Base-by-base conservation (phyloP, 2,113 vertebrate species). In the Chunga burmeisteri region DNA sequence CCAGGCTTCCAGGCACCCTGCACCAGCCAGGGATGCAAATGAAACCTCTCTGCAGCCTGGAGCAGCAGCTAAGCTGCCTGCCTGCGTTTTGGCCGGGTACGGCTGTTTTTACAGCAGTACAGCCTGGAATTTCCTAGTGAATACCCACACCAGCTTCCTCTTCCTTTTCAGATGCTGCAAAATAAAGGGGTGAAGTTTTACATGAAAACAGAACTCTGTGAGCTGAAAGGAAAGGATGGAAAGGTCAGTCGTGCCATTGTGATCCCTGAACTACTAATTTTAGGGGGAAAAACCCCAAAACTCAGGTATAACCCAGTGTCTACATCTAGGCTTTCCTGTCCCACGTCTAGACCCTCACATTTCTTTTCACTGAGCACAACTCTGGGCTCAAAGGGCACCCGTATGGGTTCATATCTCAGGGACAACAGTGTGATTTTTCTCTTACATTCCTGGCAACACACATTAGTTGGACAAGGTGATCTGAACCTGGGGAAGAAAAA, bases 161-260 rank as follows among this genome's bases (percentile, higher is more conserved):
- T 91, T 96, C 82, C 70, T 92, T 96, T 94, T 71, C 96, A 99
- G 99, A 98, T 99, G 98, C 93, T 99, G 95, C 98, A 98, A 77
- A 98, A 98, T 59, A 95, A 96, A 65, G 97, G 98, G 18, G 98
- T 99, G 58, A 98, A 96, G 94, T 99, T 99, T 94, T 97, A 98
- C 97, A 98, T 99, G 99, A 97, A 98, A 21, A 97, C 98, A 66
- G 88, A 86, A 32, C 95, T 99, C 79, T 34, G 44, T 4, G 98
- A 99, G 96, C 97, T 99, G 84, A 97, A 79, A 92, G 99, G 99
- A 56, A 94, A 98, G 78, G 97, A 98, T 9, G 98, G 98, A 75
- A 98, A 98, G 98, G 99, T 99, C 91, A 87, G 65, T 82, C n/a
- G 12, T 26, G 49, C 19, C 34, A 27, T 7, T 87, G 86, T 50